Conservation (phyloP, 2,113 vertebrate genomes). For the Lanius collurio region DNA sequence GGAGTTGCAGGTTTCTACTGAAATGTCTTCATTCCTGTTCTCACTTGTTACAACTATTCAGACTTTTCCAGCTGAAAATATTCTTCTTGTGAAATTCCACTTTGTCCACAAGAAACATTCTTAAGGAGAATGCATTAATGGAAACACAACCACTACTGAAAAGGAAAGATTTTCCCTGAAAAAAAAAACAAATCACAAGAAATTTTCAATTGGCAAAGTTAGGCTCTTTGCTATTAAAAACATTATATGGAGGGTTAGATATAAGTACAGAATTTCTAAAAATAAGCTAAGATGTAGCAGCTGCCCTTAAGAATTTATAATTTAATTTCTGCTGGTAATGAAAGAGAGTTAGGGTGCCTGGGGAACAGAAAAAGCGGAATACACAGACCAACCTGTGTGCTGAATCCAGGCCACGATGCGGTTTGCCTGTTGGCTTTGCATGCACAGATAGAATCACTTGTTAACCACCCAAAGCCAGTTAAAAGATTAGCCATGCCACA, state of each 20-base stretch:
- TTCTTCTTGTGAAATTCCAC: neutral
- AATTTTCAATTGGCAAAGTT: neutral
- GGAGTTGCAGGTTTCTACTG: neutral
- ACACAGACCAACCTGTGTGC: neutral
- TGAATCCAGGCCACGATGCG: neutral
- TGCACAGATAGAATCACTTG: neutral
- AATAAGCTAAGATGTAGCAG: neutral
- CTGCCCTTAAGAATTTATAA: neutral
- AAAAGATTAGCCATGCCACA: neutral
- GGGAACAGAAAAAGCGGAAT: neutral
- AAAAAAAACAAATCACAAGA: neutral
- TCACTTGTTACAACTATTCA: neutral
- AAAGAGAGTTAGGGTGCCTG: neutral
- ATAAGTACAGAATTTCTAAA: neutral
- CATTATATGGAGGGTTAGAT: neutral
- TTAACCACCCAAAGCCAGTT: neutral
- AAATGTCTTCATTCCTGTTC: neutral
- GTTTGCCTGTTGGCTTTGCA: neutral
- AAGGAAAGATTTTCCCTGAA: neutral
- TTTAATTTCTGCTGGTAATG: neutral
- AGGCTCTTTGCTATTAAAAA: neutral
- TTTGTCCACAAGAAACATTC: neutral
- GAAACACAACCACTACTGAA: neutral
- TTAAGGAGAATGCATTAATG: neutral
- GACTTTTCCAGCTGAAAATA: neutral